phyloP scores from a whole-genome alignment of 2,113 vertebrate genomes.

The Varanus komodoensis region DNA sequence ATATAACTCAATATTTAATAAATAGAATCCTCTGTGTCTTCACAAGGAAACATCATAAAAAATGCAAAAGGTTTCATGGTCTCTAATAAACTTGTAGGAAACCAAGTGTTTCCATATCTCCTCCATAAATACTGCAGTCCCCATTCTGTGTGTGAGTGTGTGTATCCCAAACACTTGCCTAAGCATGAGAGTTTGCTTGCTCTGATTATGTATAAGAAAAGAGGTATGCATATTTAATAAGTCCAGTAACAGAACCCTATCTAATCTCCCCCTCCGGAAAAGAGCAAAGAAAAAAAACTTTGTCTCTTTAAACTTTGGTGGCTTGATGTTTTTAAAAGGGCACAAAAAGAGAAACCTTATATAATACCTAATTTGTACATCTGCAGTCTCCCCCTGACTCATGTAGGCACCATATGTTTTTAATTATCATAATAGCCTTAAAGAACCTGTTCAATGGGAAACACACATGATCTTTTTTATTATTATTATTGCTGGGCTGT shows the following conservation, averaged over 20 bases:
- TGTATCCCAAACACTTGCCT: conserved; percentile 24
- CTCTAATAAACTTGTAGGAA: conserved; percentile 64
- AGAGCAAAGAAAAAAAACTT: conserved; percentile 55
- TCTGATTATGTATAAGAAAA: conserved; percentile 66
- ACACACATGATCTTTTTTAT: conserved; percentile 82
- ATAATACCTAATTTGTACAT: conserved; percentile 91
- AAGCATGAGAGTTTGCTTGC: conserved; percentile 64
- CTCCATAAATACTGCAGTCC: conserved; percentile 68
- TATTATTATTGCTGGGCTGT: conserved; percentile 83
- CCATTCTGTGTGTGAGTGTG: neutral
- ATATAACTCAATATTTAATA: conserved; percentile 81
- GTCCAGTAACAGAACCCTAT: conserved; percentile 70
- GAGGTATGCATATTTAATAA: conserved; percentile 72
- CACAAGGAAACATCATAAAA: conserved; percentile 75
- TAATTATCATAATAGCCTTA: conserved; percentile 92
- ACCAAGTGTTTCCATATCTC: conserved; percentile 65
- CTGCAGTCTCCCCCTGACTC: conserved; percentile 83
- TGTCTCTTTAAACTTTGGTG: conserved; percentile 70
- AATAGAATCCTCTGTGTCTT: conserved; percentile 76
- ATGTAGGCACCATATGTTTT: conserved; percentile 90
- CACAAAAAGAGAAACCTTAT: conserved; percentile 81
- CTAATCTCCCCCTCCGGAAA: conserved; percentile 50
- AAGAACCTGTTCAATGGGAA: conserved; percentile 89
- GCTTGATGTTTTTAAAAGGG: conserved; percentile 79
- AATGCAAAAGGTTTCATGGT: conserved; percentile 71